These are phyloP conservation scores for Australoheros scitulus DNA, from an alignment of 2,113 vertebrate genomes.

Conservation along the genomic window DNA sequence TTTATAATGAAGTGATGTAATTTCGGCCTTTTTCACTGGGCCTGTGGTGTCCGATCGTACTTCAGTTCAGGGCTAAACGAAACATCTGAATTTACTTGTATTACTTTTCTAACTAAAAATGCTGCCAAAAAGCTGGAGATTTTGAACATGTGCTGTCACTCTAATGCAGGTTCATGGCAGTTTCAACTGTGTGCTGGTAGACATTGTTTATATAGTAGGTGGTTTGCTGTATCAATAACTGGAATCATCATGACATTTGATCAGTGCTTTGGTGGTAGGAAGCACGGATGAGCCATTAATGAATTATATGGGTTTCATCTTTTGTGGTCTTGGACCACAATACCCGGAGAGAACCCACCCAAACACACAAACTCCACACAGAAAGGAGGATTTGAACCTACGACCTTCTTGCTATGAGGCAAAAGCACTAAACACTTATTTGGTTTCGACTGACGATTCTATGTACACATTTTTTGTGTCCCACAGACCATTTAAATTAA, in stretches of 20 bases:
- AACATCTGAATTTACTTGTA: neutral
- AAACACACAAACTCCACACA: too few relatives aligned
- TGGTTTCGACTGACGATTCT: too few relatives aligned
- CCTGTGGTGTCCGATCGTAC: neutral
- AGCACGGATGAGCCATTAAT: neutral
- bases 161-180: neutral
- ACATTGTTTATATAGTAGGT: neutral
- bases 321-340: neutral
- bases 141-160: neutral
- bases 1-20: constrained; percentile 1
- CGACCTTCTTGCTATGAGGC: too few relatives aligned
- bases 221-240: neutral
- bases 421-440: too few relatives aligned
- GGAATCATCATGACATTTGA: neutral
- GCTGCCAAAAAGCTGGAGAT: neutral
- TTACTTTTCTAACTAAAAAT: neutral
- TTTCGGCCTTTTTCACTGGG: neutral
- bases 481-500: too few relatives aligned
- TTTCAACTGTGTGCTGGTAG: neutral
- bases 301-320: neutral
- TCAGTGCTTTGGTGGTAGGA: neutral
- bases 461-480: too few relatives aligned
- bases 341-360: too few relatives aligned
- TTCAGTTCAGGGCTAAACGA: neutral
- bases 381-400: too few relatives aligned